Evolutionary conservation across 2,113 vertebrate genomes (phyloP), one percentile per base, ranked within the genome.

Genomic region (Bufo bufo): DNA sequence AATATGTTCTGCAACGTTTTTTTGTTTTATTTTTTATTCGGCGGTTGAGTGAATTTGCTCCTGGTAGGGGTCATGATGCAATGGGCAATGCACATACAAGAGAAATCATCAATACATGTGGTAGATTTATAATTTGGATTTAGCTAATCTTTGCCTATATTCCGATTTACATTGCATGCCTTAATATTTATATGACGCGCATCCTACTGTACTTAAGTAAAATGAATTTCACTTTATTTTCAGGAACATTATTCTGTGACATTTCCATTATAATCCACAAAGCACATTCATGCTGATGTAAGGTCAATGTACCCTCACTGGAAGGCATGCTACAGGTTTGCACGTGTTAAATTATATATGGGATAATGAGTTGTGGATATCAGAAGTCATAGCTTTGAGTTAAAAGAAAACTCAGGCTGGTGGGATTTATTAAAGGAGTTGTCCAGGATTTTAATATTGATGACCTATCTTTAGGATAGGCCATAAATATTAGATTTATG

Each of bases 241-340:
- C 49, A 19, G 74, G 83, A 54, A 58, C 47, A 83, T 83, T 54
- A 69, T 85, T 58, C 69, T 45, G 83, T 85, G 83, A 85, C 83
- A 85, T 85, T 58, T 85, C 23, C 23, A 58, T 59, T 85, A 20
- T 75, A 74, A 83, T 83, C 61, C 61, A 83, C 47, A 49, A 83
- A 85, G 82, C 19, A 85, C 33, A n/a, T 17, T 75, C 52, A 85
- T 75, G 69, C 69, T 74, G 83, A 59, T 74, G 50, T 74, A 85
- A 85, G 83, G 83, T 69, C 82, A 84, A 17, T 84, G 63, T 69
- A 71, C 23, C 58, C 50, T 61, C 79, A 81, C 4, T 45, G 33
- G 6, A 45, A 43, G 45, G 16, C 43, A 74, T 47, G 9, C 69
- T 47, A 47, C 71, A 49, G 47, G 19, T 75, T 50, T 75, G 45